These are phyloP conservation scores for Leptopilina syphax DNA, from an alignment of 2,888 invertebrate genomes.

Conservation along the genomic window DNA sequence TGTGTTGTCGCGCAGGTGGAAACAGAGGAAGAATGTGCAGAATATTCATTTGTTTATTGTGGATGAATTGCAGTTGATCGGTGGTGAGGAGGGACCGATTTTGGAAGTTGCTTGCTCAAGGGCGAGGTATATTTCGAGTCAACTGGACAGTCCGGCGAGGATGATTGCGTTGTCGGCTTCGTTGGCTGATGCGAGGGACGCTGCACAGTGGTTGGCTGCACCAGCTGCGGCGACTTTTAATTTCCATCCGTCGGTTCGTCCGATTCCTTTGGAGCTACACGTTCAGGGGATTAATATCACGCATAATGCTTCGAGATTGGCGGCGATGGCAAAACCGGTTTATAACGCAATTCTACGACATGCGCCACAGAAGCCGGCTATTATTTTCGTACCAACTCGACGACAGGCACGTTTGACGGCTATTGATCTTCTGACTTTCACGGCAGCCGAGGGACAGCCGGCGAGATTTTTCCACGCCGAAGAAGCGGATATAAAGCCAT, in stretches of 20 bases:
- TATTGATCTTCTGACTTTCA: conserved; percentile 95
- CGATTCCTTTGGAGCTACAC: conserved; percentile 95
- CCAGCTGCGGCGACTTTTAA: conserved; percentile 96
- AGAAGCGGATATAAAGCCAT: conserved; percentile 91
- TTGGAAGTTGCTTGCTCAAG: conserved; percentile 94
- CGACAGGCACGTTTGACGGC: conserved; percentile 96
- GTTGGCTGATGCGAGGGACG: conserved; percentile 95
- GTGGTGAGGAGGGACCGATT: conserved; percentile 94
- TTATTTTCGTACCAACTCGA: conserved; percentile 94
- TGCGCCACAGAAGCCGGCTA: conserved; percentile 90
- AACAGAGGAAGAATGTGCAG: conserved; percentile 98
- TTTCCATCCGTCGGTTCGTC: conserved; percentile 98
- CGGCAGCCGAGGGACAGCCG: conserved; percentile 92
- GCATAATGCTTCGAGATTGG: conserved; percentile 96
- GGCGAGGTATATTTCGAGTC: conserved; percentile 97
- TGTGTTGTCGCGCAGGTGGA: conserved; percentile 98
- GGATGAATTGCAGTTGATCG: conserved; percentile 95
- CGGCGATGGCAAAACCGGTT: conserved; percentile 98
- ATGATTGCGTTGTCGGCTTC: conserved; percentile 97
- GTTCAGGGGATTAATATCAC: conserved; percentile 98
- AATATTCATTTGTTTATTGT: conserved; percentile 97
- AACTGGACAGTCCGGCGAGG: conserved; percentile 92
- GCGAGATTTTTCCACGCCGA: conserved; percentile 93
- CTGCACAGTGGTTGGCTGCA: conserved; percentile 97
- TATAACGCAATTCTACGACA: conserved; percentile 94